phyloP scores from a whole-genome alignment of 2,797 vertebrate genomes.

The Allobates femoralis region DNA sequence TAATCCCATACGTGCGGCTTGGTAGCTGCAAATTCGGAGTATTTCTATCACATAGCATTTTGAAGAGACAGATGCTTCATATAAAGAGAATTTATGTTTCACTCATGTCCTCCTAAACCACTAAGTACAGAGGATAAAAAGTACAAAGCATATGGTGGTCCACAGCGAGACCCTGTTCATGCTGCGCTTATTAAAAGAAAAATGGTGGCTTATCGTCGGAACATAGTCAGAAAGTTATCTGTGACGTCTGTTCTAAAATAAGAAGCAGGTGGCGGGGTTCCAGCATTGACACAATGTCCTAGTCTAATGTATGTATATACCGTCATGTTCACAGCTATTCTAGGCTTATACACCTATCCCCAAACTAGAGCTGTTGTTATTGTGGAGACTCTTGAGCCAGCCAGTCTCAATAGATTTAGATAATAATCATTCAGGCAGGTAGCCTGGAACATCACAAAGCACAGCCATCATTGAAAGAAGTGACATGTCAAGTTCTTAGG shows the following conservation, averaged over 20 bases:
- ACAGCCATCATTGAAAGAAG: too few relatives aligned
- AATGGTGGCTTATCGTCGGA: slow-evolving; percentile 31
- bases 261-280: slow-evolving; percentile 69
- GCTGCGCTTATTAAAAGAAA: not conserved
- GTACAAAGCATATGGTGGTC: slow-evolving; percentile 11
- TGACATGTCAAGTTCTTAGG: too few relatives aligned
- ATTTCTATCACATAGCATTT: not conserved
- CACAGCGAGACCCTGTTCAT: not conserved
- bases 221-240: slow-evolving; percentile 67
- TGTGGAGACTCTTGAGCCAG: too few relatives aligned
- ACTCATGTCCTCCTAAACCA: not conserved
- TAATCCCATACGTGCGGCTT: not conserved
- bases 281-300: slow-evolving; percentile 63
- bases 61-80: not conserved
- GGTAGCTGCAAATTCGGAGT: not conserved
- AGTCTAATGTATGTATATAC: slow-evolving; percentile 51
- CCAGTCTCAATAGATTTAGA: too few relatives aligned
- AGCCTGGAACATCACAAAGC: too few relatives aligned
- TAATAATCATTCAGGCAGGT: too few relatives aligned
- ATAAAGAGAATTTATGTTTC: not conserved
- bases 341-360: not conserved
- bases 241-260: slow-evolving; percentile 73
- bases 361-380: not conserved
- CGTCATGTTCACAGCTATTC: not conserved
- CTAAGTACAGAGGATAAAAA: not conserved